Conservation (phyloP, 2,888 invertebrate genomes). For the Eustalomyia histrio region DNA sequence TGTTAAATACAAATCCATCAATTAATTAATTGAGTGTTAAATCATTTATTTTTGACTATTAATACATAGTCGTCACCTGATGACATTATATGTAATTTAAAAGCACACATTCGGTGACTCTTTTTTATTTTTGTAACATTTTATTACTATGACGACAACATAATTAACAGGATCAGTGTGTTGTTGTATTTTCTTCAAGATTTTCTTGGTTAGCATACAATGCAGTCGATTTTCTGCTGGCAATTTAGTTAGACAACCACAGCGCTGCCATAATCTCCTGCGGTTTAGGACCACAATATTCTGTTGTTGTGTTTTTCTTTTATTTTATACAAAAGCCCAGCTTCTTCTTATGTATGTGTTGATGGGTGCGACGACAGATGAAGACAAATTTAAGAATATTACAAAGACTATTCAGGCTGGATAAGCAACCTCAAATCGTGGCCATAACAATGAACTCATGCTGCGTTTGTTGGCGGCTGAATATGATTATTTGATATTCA, state of each 20-base stretch:
- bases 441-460: constrained; percentile 62
- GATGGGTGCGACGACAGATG: constrained; percentile 67
- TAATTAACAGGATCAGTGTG: constrained; percentile 54
- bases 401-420: constrained; percentile 42
- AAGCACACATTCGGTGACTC: background rate
- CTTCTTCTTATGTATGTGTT: constrained; percentile 60
- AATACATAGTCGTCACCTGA: background rate
- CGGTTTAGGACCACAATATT: constrained; percentile 42
- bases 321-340: constrained; percentile 34
- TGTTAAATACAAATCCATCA: background rate
- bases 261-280: constrained; percentile 43
- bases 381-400: constrained; percentile 65
- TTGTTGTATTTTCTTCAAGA: constrained; percentile 16
- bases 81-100: background rate
- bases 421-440: constrained; percentile 61
- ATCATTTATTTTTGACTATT: background rate
- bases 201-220: constrained; percentile 1
- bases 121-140: background rate
- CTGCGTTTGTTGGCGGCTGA: constrained; percentile 63
- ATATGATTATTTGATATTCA: constrained; percentile 56
- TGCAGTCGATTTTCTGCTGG: background rate
- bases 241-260: constrained; percentile 5
- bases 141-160: constrained; percentile 54
- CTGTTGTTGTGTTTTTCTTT: constrained; percentile 14
- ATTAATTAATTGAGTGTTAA: background rate